phyloP scores from a whole-genome alignment of 2,888 invertebrate species.

The Drosophila pseudotalamancana region DNA sequence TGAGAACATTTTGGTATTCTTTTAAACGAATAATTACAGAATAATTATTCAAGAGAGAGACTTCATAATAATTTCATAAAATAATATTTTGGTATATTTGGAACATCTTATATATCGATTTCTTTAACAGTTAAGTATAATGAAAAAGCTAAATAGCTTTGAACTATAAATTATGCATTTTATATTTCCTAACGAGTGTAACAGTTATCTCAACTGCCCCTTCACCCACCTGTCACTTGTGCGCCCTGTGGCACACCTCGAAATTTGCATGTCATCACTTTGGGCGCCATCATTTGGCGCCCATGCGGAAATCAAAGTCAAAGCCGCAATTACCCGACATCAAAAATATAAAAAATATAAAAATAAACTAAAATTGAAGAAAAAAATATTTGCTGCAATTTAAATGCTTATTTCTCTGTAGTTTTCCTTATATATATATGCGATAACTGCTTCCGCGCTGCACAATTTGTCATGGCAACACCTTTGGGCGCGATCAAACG shows the following conservation, averaged over 20 bases:
- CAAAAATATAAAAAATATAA: slow-evolving; percentile 31
- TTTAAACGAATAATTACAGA: too few relatives aligned
- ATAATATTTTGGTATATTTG: too few relatives aligned
- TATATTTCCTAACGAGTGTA: too few relatives aligned
- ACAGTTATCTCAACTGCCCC: too few relatives aligned
- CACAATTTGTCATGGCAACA: slow-evolving; percentile 76
- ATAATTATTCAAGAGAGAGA: too few relatives aligned
- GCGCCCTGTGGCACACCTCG: slow-evolving; percentile 25
- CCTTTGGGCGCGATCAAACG: slow-evolving; percentile 54
- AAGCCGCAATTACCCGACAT: slow-evolving; percentile 67
- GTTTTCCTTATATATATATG: slow-evolving; percentile 2
- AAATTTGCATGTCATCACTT: slow-evolving; percentile 52
- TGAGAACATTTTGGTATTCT: too few relatives aligned
- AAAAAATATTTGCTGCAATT: slow-evolving; percentile 45
- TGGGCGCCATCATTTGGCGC: slow-evolving; percentile 54
- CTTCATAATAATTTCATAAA: too few relatives aligned
- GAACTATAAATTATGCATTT: too few relatives aligned
- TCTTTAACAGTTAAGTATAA: too few relatives aligned
- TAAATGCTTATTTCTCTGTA: slow-evolving; percentile 45
- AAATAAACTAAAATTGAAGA: slow-evolving; percentile 8
- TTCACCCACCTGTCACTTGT: not conserved
- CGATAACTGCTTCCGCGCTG: slow-evolving; percentile 71
- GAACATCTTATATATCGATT: too few relatives aligned
- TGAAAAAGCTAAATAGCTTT: too few relatives aligned
- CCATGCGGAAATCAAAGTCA: slow-evolving; percentile 78